phyloP scores from a whole-genome alignment of 2,113 vertebrate genomes.

The Hemibagrus wyckioides region DNA sequence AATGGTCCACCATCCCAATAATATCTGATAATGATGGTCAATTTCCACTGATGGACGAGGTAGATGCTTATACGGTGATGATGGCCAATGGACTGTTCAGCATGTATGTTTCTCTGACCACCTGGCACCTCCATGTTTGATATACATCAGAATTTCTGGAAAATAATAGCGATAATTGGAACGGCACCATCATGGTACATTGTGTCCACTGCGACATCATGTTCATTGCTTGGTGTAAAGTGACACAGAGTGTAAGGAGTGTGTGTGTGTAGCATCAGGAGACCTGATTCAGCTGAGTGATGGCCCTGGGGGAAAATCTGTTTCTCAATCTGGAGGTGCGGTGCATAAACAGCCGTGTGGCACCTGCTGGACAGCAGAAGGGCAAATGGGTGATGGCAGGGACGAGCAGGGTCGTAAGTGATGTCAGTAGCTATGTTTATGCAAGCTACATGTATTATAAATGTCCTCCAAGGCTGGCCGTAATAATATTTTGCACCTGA shows the following conservation, averaged over 20 bases:
- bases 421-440: background rate
- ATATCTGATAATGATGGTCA: background rate
- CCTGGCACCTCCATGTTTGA: background rate
- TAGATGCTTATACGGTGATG: background rate
- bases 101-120: background rate
- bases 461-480: background rate
- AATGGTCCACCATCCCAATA: slow-evolving; percentile 1
- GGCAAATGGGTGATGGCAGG: slow-evolving; percentile 18
- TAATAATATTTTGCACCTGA: background rate
- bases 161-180: background rate
- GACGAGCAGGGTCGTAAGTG: background rate
- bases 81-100: background rate
- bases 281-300: slow-evolving; percentile 21
- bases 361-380: slow-evolving; percentile 24
- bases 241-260: background rate
- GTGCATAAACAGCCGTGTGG: slow-evolving; percentile 25
- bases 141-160: background rate
- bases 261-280: slow-evolving; percentile 16
- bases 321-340: slow-evolving; percentile 27
- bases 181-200: background rate
- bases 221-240: background rate
- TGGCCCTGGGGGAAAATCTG: slow-evolving; percentile 23
- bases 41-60: background rate
- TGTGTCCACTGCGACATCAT: background rate
- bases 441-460: background rate